Percentiles rank a stretch among this genome's conserved stretches.
phyloP scores from a whole-genome alignment of 2,797 vertebrate species.

The Toxotes lorentzi region DNA sequence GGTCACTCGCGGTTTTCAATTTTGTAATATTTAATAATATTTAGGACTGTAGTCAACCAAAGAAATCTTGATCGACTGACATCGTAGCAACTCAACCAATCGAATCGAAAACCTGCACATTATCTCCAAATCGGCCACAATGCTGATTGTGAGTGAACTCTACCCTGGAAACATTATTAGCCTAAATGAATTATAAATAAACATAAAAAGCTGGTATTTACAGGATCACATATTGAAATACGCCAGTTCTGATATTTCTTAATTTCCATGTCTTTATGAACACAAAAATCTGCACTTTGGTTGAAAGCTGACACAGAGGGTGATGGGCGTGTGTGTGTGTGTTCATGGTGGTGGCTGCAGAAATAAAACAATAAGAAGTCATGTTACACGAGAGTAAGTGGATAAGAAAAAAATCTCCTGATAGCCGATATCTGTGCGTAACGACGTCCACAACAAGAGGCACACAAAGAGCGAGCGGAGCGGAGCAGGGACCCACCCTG shows the following conservation, averaged over 20 bases:
- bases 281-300: neutral
- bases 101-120: no score
- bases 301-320: neutral
- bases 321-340: slow-evolving; percentile 5
- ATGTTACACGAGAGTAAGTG: neutral
- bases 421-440: slow-evolving; percentile 14
- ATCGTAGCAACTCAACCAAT: no score
- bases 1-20: no score
- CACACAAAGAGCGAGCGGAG: slow-evolving; percentile 71
- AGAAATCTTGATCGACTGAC: no score
- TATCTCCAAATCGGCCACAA: no score
- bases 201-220: no score
- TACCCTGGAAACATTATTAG: no score
- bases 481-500: slow-evolving; percentile 78
- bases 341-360: neutral
- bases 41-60: no score
- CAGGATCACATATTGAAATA: no score
- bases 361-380: slow-evolving; percentile 11
- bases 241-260: neutral
- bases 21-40: no score
- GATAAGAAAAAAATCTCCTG: neutral
- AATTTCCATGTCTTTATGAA: neutral
- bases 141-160: no score
- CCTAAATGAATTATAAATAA: no score
- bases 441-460: slow-evolving; percentile 27